Evolutionary conservation across 2,888 invertebrate genomes (phyloP), one percentile per base, ranked within the genome.

Genomic region (Zygogramma bicolorata): DNA sequence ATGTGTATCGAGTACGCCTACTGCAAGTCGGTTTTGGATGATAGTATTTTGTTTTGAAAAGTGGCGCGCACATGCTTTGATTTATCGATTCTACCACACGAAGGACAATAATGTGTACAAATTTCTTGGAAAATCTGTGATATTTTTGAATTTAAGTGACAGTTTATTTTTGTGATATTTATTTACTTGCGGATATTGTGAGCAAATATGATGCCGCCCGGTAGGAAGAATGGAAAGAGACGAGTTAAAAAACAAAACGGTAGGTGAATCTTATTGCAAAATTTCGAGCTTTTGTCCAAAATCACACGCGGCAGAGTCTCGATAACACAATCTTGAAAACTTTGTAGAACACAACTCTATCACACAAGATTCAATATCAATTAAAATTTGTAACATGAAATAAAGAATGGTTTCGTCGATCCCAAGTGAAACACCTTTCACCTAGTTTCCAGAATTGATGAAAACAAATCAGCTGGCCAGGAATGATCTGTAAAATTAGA

Each of bases 181-280:
- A 57, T 57, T 70, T 68, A 34, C 53, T 1, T 25, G 25, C 22
- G 53, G 53, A 53, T 53, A 25, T 22, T n/a, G 29, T 18, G n/a
- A n/a, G 29, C 22, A 69, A 69, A 70, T 62, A 79, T 78, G 78
- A 82, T 82, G 83, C 77, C 83, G 62, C 71, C 75, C 38, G 81
- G 78, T 67, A 81, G 80, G 78, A 83, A 79, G 74, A 82, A 81
- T 69, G 81, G 83, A 60, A 82, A 82, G 72, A 84, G 81, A 79
- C 75, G 83, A 73, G 80, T 82, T 74, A 85, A 82, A 79, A 84
- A 84, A 75, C 81, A 82, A 65, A 84, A 84, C 70, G 84, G 84
- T 85, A 82, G 68, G 83, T 73, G 22, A 2, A 34, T 8, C 40
- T 1, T 15, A 31, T 3, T 46, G 10, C 20, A 8, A 20, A 10